Conservation (phyloP, 1,140 invertebrate species). For the Drosophila punjabiensis region DNA sequence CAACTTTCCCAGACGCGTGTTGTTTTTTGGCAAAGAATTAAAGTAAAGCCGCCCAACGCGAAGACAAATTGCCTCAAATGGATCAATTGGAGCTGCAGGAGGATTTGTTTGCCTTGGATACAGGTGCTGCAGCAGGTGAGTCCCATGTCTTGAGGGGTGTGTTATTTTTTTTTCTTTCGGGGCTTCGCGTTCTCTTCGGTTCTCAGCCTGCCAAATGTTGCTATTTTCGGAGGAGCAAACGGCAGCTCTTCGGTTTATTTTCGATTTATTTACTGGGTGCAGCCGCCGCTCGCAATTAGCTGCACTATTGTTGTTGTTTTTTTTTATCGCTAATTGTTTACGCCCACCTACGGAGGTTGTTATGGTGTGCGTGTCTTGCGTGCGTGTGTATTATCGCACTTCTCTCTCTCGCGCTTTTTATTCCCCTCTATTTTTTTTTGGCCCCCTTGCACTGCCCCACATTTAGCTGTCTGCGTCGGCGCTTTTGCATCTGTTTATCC, state of each 20-base stretch:
- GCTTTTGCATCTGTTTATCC: constrained; percentile 50
- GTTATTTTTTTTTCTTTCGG: constrained; percentile 1
- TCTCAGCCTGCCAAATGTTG: constrained; percentile 26
- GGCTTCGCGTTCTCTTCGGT: background rate
- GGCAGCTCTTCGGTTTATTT: constrained; percentile 59
- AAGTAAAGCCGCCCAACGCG: background rate
- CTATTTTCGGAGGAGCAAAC: constrained; percentile 43
- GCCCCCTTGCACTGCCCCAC: constrained; percentile 5
- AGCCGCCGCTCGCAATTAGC: constrained; percentile 38
- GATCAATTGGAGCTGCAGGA: constrained; percentile 66
- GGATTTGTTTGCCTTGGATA: constrained; percentile 40
- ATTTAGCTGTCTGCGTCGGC: constrained; percentile 51
- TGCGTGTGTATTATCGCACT: constrained; percentile 33
- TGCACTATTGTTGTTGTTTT: constrained; percentile 18
- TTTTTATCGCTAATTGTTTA: constrained; percentile 67
- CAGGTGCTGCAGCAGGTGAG: constrained; percentile 34
- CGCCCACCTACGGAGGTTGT: constrained; percentile 53
- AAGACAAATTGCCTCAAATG: constrained; percentile 15
- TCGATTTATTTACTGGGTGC: constrained; percentile 50
- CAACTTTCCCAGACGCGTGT: constrained; percentile 41
- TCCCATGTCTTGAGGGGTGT: background rate
- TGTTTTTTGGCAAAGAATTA: constrained; percentile 34
- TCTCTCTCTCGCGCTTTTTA: constrained; percentile 12
- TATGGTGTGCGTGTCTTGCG: constrained; percentile 11
- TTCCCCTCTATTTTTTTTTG: background rate